A percentile compares a stretch with the other conserved stretches of the same genome.
Evolutionary conservation across 2,113 vertebrate species (phyloP).

Genomic region (Clarias batrachus): DNA sequence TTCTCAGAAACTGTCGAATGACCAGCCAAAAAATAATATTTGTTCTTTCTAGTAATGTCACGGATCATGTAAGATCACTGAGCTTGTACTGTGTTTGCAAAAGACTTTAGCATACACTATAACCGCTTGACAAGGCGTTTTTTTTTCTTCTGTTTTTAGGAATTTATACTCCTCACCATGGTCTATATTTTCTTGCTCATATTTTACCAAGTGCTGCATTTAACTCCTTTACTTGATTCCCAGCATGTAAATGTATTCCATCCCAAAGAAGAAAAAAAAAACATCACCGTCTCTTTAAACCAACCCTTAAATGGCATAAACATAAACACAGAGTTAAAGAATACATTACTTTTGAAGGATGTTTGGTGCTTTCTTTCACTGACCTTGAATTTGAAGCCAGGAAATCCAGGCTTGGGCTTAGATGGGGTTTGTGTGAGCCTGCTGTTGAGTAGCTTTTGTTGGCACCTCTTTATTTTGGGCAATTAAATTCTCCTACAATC

Average conservation of each 20-base stretch:
- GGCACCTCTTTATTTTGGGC: constrained; percentile 63
- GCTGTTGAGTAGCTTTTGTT: constrained; percentile 80
- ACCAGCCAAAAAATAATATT: constrained; percentile 52
- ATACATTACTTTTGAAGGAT: constrained; percentile 42
- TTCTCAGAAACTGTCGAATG: constrained; percentile 24
- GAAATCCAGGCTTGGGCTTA: neutral
- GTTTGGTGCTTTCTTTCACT: constrained; percentile 35
- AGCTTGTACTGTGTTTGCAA: constrained; percentile 45
- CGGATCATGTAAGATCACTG: constrained; percentile 45
- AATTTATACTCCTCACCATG: constrained; percentile 29
- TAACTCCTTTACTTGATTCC: constrained; percentile 3
- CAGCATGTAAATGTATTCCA: constrained; percentile 31
- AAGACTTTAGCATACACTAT: constrained; percentile 48
- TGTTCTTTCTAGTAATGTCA: constrained; percentile 46
- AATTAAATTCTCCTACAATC: neutral
- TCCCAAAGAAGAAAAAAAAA: constrained; percentile 8
- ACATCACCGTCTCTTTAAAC: neutral
- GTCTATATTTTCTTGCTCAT: neutral
- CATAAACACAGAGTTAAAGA: constrained; percentile 8
- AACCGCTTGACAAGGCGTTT: constrained; percentile 27
- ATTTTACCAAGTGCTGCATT: neutral
- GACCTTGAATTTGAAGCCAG: constrained; percentile 41
- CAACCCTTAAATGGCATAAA: constrained; percentile 11
- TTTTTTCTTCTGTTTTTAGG: constrained; percentile 32
- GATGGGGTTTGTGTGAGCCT: neutral